Conservation (phyloP, 2,888 invertebrate species). For the Mantis religiosa region DNA sequence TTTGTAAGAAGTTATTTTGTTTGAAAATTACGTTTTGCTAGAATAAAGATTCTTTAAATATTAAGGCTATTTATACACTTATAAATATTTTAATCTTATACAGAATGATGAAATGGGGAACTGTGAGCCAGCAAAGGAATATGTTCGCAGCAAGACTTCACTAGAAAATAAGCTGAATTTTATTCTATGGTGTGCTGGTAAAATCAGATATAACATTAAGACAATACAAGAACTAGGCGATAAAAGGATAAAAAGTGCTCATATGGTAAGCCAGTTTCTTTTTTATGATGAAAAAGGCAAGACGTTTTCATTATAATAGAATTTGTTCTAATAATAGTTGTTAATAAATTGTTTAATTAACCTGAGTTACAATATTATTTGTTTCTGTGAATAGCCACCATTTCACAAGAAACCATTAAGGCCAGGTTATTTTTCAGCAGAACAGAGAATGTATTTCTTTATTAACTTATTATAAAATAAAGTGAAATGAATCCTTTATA, state of each 20-base stretch:
- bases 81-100: neutral
- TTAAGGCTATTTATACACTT: no score
- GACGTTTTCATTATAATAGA: neutral
- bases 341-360: no score
- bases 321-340: neutral
- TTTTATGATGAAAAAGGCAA: neutral
- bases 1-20: no score
- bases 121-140: neutral
- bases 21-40: no score
- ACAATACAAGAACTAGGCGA: constrained; percentile 20
- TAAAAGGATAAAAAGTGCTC: neutral
- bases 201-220: constrained; percentile 31
- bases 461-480: no score
- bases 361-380: no score
- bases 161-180: constrained; percentile 15
- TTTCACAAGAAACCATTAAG: no score
- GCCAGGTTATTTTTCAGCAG: no score
- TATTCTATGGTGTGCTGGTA: constrained; percentile 29
- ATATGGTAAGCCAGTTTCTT: neutral
- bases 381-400: no score
- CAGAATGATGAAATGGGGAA: neutral
- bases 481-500: no score
- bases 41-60: no score
- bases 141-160: constrained; percentile 11
- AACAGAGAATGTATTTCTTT: no score